These are phyloP conservation scores for Caenorhabditis sinica DNA, from an alignment of 2,888 invertebrate species.

Conservation along the genomic window DNA sequence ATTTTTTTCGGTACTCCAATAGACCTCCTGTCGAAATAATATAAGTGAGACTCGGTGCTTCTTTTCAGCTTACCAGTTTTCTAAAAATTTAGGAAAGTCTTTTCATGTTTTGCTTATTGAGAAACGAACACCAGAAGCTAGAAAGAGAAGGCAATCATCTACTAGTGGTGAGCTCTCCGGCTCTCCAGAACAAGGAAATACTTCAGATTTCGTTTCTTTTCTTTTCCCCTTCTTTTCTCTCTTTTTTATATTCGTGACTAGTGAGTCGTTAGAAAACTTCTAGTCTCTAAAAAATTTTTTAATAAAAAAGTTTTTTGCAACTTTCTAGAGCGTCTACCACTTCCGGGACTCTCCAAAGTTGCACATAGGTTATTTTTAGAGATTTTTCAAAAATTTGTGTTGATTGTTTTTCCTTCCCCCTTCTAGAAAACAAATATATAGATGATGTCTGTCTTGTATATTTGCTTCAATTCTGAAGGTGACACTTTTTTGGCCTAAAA, in stretches of 20 bases:
- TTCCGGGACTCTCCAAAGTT: constrained; percentile 8
- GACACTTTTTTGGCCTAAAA: not conserved
- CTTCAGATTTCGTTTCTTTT: constrained; percentile 39
- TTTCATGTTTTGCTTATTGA: not conserved
- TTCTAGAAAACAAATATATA: not conserved
- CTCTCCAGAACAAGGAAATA: constrained; percentile 43
- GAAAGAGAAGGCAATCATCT: not conserved
- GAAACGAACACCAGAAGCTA: constrained; percentile 43
- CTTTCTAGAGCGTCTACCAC: not conserved
- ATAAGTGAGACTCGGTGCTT: too few relatives aligned
- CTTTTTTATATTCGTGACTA: too few relatives aligned
- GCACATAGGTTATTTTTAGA: constrained; percentile 37
- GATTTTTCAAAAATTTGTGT: not conserved
- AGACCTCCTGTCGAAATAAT: too few relatives aligned
- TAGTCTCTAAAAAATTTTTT: not conserved
- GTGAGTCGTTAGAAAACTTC: not conserved
- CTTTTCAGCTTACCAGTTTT: too few relatives aligned
- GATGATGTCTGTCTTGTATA: constrained; percentile 17
- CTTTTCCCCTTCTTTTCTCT: not conserved
- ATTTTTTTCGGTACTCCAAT: too few relatives aligned
- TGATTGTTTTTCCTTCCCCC: constrained; percentile 18
- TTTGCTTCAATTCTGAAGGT: not conserved
- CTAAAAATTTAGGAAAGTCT: not conserved
- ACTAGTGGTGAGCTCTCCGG: not conserved
- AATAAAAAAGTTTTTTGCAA: constrained; percentile 2